Percentiles rank a stretch among this genome's conserved stretches.
Evolutionary conservation across 2,888 invertebrate genomes (phyloP).

Genomic region (Apocheima hispidaria): DNA sequence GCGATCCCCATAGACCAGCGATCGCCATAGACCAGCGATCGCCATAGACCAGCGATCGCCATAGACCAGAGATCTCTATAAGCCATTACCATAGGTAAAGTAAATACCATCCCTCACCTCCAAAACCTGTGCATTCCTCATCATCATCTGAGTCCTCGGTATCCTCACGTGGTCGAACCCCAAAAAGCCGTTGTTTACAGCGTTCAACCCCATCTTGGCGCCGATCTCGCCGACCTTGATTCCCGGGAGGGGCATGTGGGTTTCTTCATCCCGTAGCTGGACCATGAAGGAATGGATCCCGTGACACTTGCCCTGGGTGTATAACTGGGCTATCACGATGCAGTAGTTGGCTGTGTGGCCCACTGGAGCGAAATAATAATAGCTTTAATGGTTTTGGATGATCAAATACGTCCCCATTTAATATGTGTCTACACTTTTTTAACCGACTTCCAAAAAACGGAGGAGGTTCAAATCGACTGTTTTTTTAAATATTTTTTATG

Average conservation of each 20-base stretch:
- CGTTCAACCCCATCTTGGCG: slow-evolving; percentile 95
- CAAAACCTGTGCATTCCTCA: slow-evolving; percentile 95
- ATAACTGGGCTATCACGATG: slow-evolving; percentile 95
- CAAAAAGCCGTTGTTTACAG: slow-evolving; percentile 96
- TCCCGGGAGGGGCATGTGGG: slow-evolving; percentile 94
- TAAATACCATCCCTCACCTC: slow-evolving; percentile 66
- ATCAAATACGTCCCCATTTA: too few relatives aligned
- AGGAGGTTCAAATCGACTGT: too few relatives aligned
- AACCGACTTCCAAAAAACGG: too few relatives aligned
- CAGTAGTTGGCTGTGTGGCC: slow-evolving; percentile 97
- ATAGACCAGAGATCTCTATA: too few relatives aligned
- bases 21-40: too few relatives aligned
- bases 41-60: too few relatives aligned
- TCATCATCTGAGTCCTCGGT: slow-evolving; percentile 95
- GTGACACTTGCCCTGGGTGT: slow-evolving; percentile 91
- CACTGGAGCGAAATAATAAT: slow-evolving; percentile 89
- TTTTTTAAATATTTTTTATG: too few relatives aligned
- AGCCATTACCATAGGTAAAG: neutral
- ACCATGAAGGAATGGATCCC: slow-evolving; percentile 97
- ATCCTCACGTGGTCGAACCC: slow-evolving; percentile 94
- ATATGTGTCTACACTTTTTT: too few relatives aligned
- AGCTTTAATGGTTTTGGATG: too few relatives aligned
- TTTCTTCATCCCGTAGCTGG: slow-evolving; percentile 94
- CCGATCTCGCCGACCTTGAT: slow-evolving; percentile 98
- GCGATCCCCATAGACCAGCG: too few relatives aligned